Evolutionary conservation across 1,140 invertebrate species (phyloP).

Genomic region (Zaprionus gabonicus): DNA sequence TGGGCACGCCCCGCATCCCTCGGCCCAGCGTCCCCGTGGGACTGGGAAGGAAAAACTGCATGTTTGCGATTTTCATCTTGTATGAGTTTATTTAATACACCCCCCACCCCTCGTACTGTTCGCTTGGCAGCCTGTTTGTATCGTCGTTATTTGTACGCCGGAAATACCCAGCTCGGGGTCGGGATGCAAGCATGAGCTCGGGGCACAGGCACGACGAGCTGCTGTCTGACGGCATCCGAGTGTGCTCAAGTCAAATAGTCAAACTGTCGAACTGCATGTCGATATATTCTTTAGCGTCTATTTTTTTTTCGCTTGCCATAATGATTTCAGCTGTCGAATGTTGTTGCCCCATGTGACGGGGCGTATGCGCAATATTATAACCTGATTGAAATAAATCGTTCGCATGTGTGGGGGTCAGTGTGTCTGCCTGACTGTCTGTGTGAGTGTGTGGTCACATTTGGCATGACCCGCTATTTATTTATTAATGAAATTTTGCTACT

Average conservation of each 20-base stretch:
- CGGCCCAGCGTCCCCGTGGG: background rate
- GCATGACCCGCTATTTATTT: constrained; percentile 64
- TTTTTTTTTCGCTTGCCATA: constrained; percentile 39
- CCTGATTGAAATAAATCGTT: constrained; percentile 68
- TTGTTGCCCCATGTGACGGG: constrained; percentile 50
- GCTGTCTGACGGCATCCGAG: constrained; percentile 55
- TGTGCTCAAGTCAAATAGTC: constrained; percentile 77
- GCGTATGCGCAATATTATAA: constrained; percentile 65
- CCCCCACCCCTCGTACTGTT: background rate
- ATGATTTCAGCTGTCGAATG: constrained; percentile 73
- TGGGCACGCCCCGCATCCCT: constrained; percentile 3
- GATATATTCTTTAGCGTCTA: constrained; percentile 67
- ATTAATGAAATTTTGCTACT: constrained; percentile 60
- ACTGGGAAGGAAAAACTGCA: constrained; percentile 46
- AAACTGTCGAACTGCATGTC: constrained; percentile 75
- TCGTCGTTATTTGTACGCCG: background rate
- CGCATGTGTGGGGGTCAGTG: background rate
- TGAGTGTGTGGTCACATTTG: constrained; percentile 47
- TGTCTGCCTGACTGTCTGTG: background rate
- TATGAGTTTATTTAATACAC: constrained; percentile 67
- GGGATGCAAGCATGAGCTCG: background rate
- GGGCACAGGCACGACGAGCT: constrained; percentile 7
- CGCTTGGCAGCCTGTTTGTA: constrained; percentile 3
- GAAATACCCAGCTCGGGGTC: background rate
- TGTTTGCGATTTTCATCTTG: constrained; percentile 76